phyloP scores from a whole-genome alignment of 2,888 invertebrate species.

The Leistus spinibarbis region DNA sequence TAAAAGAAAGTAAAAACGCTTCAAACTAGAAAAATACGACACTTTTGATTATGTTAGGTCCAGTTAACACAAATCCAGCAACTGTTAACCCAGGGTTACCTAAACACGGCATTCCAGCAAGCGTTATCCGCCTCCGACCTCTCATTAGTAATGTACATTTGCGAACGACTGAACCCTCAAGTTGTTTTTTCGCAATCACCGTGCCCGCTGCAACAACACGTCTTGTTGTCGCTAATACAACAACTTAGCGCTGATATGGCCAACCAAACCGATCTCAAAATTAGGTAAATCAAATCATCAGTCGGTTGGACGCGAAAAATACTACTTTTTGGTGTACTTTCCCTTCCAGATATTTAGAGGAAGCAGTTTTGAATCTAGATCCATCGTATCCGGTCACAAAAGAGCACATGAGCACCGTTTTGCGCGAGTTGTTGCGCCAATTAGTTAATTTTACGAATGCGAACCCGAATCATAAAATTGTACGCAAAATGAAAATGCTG shows the following conservation, averaged over 20 bases:
- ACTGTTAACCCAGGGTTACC: constrained; percentile 72
- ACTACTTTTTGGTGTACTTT: background rate
- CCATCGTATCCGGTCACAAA: constrained; percentile 75
- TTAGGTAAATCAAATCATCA: constrained; percentile 63
- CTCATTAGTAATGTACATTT: constrained; percentile 82
- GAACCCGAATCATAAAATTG: constrained; percentile 70
- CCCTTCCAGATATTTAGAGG: constrained; percentile 78
- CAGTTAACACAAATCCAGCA: constrained; percentile 73
- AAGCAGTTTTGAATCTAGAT: constrained; percentile 84
- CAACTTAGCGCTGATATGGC: constrained; percentile 90
- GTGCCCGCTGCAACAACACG: constrained; percentile 83
- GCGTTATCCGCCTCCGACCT: constrained; percentile 89
- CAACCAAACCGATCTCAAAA: constrained; percentile 81
- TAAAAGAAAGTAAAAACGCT: too few relatives aligned
- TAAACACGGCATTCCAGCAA: constrained; percentile 88
- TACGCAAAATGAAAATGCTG: constrained; percentile 71
- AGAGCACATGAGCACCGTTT: constrained; percentile 81
- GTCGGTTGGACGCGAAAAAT: background rate
- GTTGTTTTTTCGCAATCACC: constrained; percentile 73
- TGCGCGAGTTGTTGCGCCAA: constrained; percentile 77
- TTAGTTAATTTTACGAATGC: constrained; percentile 70
- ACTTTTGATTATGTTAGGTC: constrained; percentile 60
- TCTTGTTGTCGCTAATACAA: constrained; percentile 90
- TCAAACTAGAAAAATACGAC: too few relatives aligned
- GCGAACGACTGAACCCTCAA: constrained; percentile 81